Conservation (phyloP, 2,113 vertebrate genomes). For the Silurus asotus region DNA sequence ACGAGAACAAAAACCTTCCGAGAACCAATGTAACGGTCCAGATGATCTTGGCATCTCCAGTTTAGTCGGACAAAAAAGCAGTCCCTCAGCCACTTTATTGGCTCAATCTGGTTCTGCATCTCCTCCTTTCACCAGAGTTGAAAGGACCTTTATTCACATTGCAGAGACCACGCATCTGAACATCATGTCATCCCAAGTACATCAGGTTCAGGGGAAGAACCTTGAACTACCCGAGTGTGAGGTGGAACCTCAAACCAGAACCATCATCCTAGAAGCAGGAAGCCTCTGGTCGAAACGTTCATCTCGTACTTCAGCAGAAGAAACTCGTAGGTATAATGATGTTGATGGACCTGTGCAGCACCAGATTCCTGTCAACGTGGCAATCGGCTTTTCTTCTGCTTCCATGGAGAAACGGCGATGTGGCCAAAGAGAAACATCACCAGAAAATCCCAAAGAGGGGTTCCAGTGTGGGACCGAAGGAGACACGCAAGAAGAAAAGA, state of each 20-base stretch:
- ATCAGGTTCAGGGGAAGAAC: slow-evolving; percentile 72
- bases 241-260: slow-evolving; percentile 64
- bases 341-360: slow-evolving; percentile 33
- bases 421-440: slow-evolving; percentile 56
- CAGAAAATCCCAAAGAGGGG: slow-evolving; percentile 59
- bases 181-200: slow-evolving; percentile 87
- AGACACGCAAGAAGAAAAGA: slow-evolving; percentile 22
- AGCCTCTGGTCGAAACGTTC: slow-evolving; percentile 53
- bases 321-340: slow-evolving; percentile 54
- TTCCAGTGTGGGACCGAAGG: neutral
- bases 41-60: neutral
- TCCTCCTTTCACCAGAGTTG: slow-evolving; percentile 94
- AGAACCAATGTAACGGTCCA: neutral
- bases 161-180: slow-evolving; percentile 93
- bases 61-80: slow-evolving; percentile 16
- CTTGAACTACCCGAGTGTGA: slow-evolving; percentile 64
- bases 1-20: neutral
- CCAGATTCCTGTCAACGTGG: slow-evolving; percentile 39
- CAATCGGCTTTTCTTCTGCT: slow-evolving; percentile 47
- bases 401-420: slow-evolving; percentile 29
- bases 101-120: slow-evolving; percentile 82
- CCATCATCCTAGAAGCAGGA: slow-evolving; percentile 56
- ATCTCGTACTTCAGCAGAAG: slow-evolving; percentile 57
- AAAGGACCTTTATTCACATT: slow-evolving; percentile 93
- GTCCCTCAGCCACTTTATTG: slow-evolving; percentile 37